A percentile compares a stretch with the other conserved stretches of the same genome.
phyloP scores from a whole-genome alignment of 2,797 vertebrate genomes.

The Propithecus deckenii region DNA sequence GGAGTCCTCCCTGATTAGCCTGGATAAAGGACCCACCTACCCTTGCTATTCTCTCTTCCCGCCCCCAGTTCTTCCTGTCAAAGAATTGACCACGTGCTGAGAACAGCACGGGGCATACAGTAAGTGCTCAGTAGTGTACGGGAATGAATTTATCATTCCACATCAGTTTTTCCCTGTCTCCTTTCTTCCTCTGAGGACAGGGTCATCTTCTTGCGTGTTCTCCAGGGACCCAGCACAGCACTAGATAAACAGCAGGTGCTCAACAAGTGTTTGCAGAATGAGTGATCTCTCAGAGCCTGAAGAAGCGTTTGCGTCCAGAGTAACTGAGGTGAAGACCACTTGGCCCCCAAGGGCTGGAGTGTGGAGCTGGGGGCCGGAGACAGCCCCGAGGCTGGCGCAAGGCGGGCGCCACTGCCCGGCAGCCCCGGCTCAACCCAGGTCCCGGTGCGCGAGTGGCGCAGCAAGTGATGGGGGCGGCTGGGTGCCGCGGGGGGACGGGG shows the following conservation, averaged over 20 bases:
- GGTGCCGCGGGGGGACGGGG: neutral
- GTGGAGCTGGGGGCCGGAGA: neutral
- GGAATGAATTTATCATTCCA: neutral
- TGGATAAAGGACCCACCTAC: neutral
- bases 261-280: neutral
- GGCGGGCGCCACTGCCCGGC: neutral
- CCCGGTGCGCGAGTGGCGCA: neutral
- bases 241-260: neutral
- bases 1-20: neutral
- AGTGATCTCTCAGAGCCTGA: neutral
- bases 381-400: neutral
- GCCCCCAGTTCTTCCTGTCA: neutral
- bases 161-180: neutral
- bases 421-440: neutral
- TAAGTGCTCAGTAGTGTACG: neutral
- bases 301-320: neutral
- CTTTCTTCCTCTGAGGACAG: neutral
- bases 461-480: slow-evolving; percentile 30
- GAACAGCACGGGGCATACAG: neutral
- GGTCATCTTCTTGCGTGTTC: neutral
- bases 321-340: neutral
- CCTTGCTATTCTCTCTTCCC: neutral
- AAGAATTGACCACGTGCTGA: neutral
- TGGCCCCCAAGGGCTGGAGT: neutral
- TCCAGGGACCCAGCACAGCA: neutral